phyloP scores from a whole-genome alignment of 2,888 invertebrate genomes.

The Patella depressa region DNA sequence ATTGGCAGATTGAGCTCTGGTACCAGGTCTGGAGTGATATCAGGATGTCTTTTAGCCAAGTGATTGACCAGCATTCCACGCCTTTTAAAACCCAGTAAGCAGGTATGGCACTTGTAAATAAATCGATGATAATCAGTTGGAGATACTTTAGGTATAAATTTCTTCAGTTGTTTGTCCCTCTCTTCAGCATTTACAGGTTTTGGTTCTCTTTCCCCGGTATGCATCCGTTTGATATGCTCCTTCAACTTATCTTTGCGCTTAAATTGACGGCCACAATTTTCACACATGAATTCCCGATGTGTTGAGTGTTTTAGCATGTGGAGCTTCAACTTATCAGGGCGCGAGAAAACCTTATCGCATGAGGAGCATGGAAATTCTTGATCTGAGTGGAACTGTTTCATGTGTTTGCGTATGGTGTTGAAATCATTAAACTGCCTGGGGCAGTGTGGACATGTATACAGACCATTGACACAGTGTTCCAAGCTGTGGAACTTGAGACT shows the following conservation, averaged over 20 bases:
- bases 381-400: conserved; percentile 81
- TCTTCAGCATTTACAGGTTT: conserved; percentile 43
- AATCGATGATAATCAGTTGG: conserved; percentile 81
- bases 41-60: conserved; percentile 79
- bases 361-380: conserved; percentile 79
- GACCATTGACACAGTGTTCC: conserved; percentile 77
- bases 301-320: conserved; percentile 81
- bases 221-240: conserved; percentile 81
- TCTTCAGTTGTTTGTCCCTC: conserved; percentile 67
- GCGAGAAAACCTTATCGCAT: conserved; percentile 81
- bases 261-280: conserved; percentile 83
- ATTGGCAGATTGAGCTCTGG: conserved; percentile 85
- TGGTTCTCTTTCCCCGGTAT: conserved; percentile 73
- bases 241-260: conserved; percentile 79
- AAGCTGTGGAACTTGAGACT: conserved; percentile 79
- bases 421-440: conserved; percentile 80
- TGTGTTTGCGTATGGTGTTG: conserved; percentile 81
- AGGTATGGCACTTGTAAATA: conserved; percentile 83
- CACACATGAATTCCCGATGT: conserved; percentile 81
- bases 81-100: conserved; percentile 84
- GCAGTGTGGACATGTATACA: conserved; percentile 81
- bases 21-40: conserved; percentile 77
- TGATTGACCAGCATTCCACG: conserved; percentile 90
- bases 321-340: conserved; percentile 80
- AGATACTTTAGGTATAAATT: conserved; percentile 75